A percentile compares a stretch with the other conserved stretches of the same genome.
Evolutionary conservation across 2,113 vertebrate genomes (phyloP).

Genomic region (Spea bombifrons): DNA sequence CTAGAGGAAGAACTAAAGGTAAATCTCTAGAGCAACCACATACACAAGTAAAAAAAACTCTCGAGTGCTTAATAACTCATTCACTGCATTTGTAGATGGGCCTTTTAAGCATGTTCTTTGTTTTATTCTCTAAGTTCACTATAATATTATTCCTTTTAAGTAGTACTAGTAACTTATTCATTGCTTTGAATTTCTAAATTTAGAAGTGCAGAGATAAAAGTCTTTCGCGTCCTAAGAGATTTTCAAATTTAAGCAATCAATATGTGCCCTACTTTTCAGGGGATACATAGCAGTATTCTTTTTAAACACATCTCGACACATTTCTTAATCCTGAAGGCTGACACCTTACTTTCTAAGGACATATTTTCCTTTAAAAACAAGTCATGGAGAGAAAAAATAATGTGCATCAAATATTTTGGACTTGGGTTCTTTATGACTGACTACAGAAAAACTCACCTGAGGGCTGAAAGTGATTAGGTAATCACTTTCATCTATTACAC

Average conservation of each 20-base stretch:
- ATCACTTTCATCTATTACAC: slow-evolving; percentile 33
- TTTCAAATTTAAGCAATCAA: slow-evolving; percentile 44
- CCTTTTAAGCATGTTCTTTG: slow-evolving; percentile 21
- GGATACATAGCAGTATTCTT: slow-evolving; percentile 33
- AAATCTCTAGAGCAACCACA: no score
- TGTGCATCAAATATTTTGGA: slow-evolving; percentile 15
- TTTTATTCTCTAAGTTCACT: slow-evolving; percentile 20
- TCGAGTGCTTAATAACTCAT: not conserved
- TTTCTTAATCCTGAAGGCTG: not conserved
- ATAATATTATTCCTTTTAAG: slow-evolving; percentile 42
- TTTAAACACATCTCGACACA: slow-evolving; percentile 19
- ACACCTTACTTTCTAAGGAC: slow-evolving; percentile 28
- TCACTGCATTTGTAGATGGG: slow-evolving; percentile 16
- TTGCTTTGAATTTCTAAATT: slow-evolving; percentile 44
- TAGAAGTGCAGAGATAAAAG: slow-evolving; percentile 46
- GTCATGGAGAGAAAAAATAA: not conserved
- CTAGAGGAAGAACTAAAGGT: no score
- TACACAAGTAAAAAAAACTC: no score
- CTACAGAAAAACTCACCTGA: slow-evolving; percentile 28
- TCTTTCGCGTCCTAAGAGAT: slow-evolving; percentile 26
- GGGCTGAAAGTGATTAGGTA: slow-evolving; percentile 28
- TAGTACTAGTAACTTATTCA: slow-evolving; percentile 45
- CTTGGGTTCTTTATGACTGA: not conserved
- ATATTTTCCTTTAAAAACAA: not conserved
- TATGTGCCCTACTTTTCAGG: slow-evolving; percentile 41